Conservation (phyloP, 92 coral and sea anemone species). For the Epizoanthus rinbou region DNA sequence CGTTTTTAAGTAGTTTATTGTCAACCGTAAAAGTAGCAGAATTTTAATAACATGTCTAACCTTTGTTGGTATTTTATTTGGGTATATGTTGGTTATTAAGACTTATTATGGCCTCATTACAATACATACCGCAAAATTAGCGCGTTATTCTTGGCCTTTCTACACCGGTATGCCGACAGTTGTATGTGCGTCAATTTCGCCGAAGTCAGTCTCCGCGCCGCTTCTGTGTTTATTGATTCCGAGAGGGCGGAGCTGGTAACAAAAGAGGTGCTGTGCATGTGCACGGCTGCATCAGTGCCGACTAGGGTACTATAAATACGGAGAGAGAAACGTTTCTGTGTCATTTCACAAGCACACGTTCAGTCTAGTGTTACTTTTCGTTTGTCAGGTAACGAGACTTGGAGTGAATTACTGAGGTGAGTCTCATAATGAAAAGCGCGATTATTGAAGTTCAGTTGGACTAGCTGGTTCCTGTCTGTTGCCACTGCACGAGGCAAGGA, state of each 20-base stretch:
- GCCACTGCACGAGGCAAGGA: conserved; percentile 3
- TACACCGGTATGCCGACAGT: conserved; percentile 6
- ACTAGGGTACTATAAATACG: background rate
- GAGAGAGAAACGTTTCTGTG: background rate
- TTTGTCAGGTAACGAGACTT: background rate
- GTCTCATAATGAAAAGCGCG: background rate
- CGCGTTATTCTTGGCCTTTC: conserved; percentile 1
- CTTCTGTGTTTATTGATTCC: background rate
- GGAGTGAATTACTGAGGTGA: background rate
- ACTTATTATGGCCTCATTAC: conserved; percentile 12
- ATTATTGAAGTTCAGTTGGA: background rate
- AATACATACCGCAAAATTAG: conserved; percentile 1
- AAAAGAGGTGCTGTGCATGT: conserved; percentile 10
- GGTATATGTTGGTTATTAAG: conserved; percentile 1
- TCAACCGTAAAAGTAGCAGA: background rate
- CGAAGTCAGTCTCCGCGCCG: conserved; percentile 27
- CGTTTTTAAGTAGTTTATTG: background rate
- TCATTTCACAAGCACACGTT: background rate
- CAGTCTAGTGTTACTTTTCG: background rate
- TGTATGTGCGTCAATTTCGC: background rate
- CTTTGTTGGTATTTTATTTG: background rate
- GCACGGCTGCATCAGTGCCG: background rate
- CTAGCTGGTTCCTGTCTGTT: background rate
- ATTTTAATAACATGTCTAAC: conserved; percentile 2
- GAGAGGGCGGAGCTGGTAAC: conserved; percentile 26